A percentile compares a stretch with the other conserved stretches of the same genome.
These are phyloP conservation scores for Zosterops hypoxanthus DNA, from an alignment of 2,113 vertebrate species.

Conservation along the genomic window DNA sequence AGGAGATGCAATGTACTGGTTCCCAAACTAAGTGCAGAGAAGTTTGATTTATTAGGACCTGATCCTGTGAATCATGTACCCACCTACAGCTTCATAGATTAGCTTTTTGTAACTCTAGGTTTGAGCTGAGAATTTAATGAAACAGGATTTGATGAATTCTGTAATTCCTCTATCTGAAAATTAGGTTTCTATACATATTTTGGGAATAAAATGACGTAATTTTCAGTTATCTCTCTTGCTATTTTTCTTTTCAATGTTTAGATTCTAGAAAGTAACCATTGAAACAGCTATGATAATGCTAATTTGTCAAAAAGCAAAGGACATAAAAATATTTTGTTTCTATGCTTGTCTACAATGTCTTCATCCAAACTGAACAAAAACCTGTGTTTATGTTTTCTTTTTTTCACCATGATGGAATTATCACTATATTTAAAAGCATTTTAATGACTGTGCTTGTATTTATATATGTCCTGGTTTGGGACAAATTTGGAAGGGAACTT, in stretches of 20 bases:
- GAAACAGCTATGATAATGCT: neutral
- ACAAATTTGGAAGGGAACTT: neutral
- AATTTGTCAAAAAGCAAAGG: neutral
- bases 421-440: neutral
- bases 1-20: neutral
- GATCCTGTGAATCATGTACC: conserved; percentile 30
- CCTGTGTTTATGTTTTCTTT: neutral
- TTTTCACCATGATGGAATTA: neutral
- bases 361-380: neutral
- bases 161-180: neutral
- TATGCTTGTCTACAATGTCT: neutral
- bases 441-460: neutral
- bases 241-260: neutral
- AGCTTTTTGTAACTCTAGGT: neutral
- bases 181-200: neutral
- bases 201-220: neutral
- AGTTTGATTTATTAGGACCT: conserved; percentile 30
- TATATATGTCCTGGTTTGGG: neutral
- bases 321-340: neutral
- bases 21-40: neutral
- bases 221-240: neutral
- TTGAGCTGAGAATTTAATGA: neutral
- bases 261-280: neutral
- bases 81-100: conserved; percentile 31
- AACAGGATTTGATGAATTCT: neutral